These are phyloP conservation scores for Dufourea novaeangliae DNA, from an alignment of 1,140 invertebrate species.

Conservation along the genomic window DNA sequence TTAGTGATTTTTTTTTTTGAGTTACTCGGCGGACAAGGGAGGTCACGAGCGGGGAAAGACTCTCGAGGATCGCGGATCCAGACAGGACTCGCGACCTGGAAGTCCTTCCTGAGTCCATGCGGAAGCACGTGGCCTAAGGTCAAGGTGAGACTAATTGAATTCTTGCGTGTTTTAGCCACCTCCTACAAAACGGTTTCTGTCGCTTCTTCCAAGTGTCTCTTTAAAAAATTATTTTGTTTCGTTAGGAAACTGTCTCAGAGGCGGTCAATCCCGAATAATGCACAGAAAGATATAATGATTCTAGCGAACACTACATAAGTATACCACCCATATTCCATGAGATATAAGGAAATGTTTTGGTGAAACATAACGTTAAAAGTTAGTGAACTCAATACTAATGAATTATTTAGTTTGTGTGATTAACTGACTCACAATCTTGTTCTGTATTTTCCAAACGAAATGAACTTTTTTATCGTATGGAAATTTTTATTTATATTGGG, in stretches of 20 bases:
- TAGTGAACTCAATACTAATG: too few species aligned
- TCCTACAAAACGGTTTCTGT: background rate
- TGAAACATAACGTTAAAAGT: too few species aligned
- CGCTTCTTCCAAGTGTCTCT: background rate
- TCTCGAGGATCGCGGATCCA: slow-evolving; percentile 65
- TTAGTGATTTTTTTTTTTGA: slow-evolving; percentile 53
- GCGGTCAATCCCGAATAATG: background rate
- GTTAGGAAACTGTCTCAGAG: background rate
- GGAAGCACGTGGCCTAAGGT: slow-evolving; percentile 70
- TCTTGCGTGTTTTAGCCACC: slow-evolving; percentile 29
- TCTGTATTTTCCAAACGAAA: too few species aligned
- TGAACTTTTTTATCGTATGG: too few species aligned
- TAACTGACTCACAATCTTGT: too few species aligned
- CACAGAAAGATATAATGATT: background rate
- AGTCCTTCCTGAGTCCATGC: slow-evolving; percentile 73
- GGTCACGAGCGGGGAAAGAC: slow-evolving; percentile 52
- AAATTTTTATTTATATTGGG: too few species aligned
- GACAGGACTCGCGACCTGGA: slow-evolving; percentile 66
- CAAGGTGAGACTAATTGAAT: slow-evolving; percentile 67
- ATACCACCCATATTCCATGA: background rate
- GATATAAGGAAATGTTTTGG: too few species aligned
- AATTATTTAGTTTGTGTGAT: too few species aligned
- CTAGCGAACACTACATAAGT: background rate
- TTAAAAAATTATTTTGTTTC: background rate
- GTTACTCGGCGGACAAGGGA: slow-evolving; percentile 34